Base-by-base conservation (phyloP, 2,888 invertebrate genomes). In the Athetis lepigone region DNA sequence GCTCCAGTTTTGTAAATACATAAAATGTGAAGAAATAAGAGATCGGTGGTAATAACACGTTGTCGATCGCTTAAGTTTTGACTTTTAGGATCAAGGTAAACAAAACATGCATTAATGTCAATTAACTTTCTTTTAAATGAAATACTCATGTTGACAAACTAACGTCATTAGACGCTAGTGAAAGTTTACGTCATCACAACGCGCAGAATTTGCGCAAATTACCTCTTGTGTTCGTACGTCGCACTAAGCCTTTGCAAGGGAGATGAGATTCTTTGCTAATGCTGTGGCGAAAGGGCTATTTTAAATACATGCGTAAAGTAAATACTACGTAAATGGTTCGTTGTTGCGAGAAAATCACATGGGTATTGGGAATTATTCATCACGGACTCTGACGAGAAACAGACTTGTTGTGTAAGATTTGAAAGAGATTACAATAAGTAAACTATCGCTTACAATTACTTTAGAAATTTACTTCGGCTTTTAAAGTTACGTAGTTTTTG, bases 141-240 rank as follows among this genome's bases (percentile, higher is more conserved):
- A 65, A 61, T 55, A 69, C 19, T 6, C 46, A 40, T 52, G 67
- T 79, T 77, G 77, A 69, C 70, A 77, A 70, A 70, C 69, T 65
- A 71, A 71, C 55, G 61, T 49, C 71, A 72, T 73, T 66, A 70
- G 62, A 67, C 61, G 52, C 51, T 63, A 81, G 89, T 81, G 90
- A 90, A 90, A 90, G 89, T 87, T 83, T 80, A 85, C 86, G 82
- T 89, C 87, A 89, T 84, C 82, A 69, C 80, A 80, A 85, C 84
- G 82, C 79, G 86, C 80, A 80, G 78, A 85, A 83, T 88, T 85
- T 83, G 78, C 82, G 74, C 79, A 87, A 86, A 90, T 82, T 84
- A 73, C 81, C 81, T 77, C 80, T 82, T 70, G 79, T 80, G 74
- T 65, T 45, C 56, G 33, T 70, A 50, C 36, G 45, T 56, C 51